Evolutionary conservation across 2,113 vertebrate species (phyloP).

Genomic region (Nothoprocta perdicaria): DNA sequence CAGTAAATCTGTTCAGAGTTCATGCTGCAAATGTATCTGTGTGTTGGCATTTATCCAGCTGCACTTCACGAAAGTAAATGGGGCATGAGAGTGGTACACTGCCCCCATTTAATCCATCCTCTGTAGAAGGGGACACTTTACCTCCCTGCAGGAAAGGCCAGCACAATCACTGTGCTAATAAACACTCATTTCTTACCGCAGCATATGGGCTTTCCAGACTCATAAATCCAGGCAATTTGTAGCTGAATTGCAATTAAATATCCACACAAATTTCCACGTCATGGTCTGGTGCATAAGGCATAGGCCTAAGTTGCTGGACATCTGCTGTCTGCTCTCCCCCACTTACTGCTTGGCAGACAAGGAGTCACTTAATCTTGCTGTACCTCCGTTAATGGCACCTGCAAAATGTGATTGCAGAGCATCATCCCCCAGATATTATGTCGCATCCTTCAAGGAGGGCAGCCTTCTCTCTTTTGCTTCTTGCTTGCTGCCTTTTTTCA

Average conservation of each 20-base stretch:
- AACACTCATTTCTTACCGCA: slow-evolving; percentile 47
- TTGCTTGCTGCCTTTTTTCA: too few relatives aligned
- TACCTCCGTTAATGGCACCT: not conserved
- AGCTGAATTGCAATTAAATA: slow-evolving; percentile 59
- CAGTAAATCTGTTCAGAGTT: slow-evolving; percentile 31
- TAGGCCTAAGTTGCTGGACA: slow-evolving; percentile 5
- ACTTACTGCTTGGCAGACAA: not conserved
- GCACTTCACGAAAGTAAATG: slow-evolving; percentile 51
- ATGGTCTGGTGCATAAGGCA: slow-evolving; percentile 4
- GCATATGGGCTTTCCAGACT: slow-evolving; percentile 21
- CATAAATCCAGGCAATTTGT: slow-evolving; percentile 52
- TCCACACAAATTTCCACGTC: slow-evolving; percentile 4
- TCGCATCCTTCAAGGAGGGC: not conserved
- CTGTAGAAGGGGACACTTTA: not conserved
- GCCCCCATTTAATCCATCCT: slow-evolving; percentile 34
- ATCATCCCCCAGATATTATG: not conserved
- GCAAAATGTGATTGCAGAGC: not conserved
- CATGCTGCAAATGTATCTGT: slow-evolving; percentile 4
- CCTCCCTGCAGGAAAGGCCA: not conserved
- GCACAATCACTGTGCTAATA: slow-evolving; percentile 31
- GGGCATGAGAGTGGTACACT: not conserved
- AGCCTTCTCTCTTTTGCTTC: not conserved
- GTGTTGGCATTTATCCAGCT: slow-evolving; percentile 25
- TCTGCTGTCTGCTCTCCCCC: slow-evolving; percentile 34
- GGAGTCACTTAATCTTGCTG: not conserved